These are phyloP conservation scores for Acanthacorydalis orientalis DNA, from an alignment of 2,888 invertebrate species.

Conservation along the genomic window DNA sequence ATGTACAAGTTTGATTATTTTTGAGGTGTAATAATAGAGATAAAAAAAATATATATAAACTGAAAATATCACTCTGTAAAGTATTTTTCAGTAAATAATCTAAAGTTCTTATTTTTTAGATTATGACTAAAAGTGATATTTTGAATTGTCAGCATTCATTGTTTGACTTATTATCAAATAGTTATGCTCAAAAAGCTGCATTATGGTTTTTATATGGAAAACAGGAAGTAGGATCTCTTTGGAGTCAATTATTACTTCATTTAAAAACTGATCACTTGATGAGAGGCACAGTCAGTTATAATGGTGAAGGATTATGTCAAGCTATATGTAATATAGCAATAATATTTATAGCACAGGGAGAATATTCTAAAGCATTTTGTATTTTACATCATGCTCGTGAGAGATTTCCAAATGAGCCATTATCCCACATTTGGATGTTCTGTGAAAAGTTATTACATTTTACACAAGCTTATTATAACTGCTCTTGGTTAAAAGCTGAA, in stretches of 20 bases:
- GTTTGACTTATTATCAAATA: conserved; percentile 63
- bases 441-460: conserved; percentile 40
- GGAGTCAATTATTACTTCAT: conserved; percentile 61
- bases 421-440: conserved; percentile 47
- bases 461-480: conserved; percentile 29
- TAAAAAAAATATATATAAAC: not conserved
- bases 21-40: conserved; percentile 6
- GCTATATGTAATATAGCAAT: conserved; percentile 50
- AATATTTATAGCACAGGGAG: conserved; percentile 32
- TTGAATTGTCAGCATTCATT: conserved; percentile 73
- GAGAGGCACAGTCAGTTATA: conserved; percentile 22
- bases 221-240: conserved; percentile 65
- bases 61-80: not conserved
- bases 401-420: conserved; percentile 45
- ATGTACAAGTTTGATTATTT: not conserved
- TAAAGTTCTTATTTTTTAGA: conserved; percentile 33
- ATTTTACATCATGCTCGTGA: conserved; percentile 43
- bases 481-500: conserved; percentile 54
- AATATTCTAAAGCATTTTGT: conserved; percentile 35
- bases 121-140: conserved; percentile 68
- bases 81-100: not conserved
- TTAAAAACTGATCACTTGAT: conserved; percentile 48
- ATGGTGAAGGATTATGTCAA: conserved; percentile 51
- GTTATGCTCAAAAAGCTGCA: conserved; percentile 65
- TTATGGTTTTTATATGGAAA: conserved; percentile 82